Conservation (phyloP, 2,113 vertebrate genomes). For the Gambusia holbrooki region DNA sequence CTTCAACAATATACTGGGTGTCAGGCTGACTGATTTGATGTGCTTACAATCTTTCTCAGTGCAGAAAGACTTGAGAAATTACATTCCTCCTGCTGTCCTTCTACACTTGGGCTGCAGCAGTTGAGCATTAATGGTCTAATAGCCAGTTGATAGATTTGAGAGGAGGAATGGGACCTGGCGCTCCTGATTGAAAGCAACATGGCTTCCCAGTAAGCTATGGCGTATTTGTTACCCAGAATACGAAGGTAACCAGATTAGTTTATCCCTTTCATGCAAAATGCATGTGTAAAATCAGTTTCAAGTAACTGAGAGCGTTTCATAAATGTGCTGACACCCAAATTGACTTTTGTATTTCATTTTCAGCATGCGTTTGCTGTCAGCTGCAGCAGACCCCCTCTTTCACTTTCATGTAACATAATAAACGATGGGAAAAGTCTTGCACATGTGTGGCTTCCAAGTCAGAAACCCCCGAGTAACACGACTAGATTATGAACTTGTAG, state of each 20-base stretch:
- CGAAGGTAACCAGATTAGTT: constrained; percentile 27
- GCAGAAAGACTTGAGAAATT: constrained; percentile 41
- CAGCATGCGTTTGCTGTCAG: constrained; percentile 25
- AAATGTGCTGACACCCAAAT: constrained; percentile 23
- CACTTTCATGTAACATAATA: constrained; percentile 30
- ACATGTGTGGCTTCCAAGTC: constrained; percentile 34
- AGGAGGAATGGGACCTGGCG: constrained; percentile 27
- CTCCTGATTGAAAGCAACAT: constrained; percentile 30
- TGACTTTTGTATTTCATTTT: constrained; percentile 31
- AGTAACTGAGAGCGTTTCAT: constrained; percentile 10
- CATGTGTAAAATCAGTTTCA: constrained; percentile 23
- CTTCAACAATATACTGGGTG: constrained; percentile 14
- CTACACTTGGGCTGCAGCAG: neutral
- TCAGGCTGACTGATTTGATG: constrained; percentile 49
- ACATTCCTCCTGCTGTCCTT: neutral
- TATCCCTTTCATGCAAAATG: constrained; percentile 14
- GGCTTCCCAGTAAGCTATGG: constrained; percentile 19
- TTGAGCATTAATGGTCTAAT: constrained; percentile 17
- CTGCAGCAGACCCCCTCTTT: constrained; percentile 7
- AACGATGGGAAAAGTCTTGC: constrained; percentile 43
- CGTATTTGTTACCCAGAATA: constrained; percentile 20
- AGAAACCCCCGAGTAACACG: constrained; percentile 25
- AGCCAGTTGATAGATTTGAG: constrained; percentile 31
- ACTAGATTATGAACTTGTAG: constrained; percentile 28
- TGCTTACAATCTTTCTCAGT: constrained; percentile 35